A percentile compares a stretch with the other conserved stretches of the same genome.
Conservation (phyloP, 2,797 vertebrate species). For the Octomys mimax region DNA sequence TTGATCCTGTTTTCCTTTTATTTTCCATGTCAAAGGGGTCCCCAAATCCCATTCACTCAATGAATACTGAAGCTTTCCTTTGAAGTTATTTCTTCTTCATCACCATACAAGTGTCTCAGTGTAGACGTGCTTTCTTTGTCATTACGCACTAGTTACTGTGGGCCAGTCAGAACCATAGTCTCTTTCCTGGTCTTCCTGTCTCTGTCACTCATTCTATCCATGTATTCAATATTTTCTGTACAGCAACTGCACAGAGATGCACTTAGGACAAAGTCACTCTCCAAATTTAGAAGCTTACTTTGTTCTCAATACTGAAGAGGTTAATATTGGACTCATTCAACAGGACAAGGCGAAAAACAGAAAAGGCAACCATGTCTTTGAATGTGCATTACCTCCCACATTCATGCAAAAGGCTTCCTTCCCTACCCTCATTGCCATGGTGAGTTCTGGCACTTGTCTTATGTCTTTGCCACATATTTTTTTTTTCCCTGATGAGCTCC, state of each 20-base stretch:
- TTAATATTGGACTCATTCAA: not conserved
- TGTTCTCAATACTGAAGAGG: not conserved
- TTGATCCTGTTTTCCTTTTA: not conserved
- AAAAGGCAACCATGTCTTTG: not conserved
- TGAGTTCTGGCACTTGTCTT: not conserved
- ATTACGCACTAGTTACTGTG: not conserved
- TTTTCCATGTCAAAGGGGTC: not conserved
- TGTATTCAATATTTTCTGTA: not conserved
- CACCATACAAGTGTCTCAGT: not conserved
- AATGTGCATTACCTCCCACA: not conserved
- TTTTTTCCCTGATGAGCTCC: not conserved
- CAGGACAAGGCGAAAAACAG: not conserved
- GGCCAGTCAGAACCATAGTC: not conserved
- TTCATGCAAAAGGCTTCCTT: not conserved
- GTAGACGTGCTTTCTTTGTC: not conserved
- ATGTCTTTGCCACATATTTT: not conserved
- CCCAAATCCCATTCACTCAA: not conserved
- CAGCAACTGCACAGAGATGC: not conserved
- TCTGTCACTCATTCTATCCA: not conserved
- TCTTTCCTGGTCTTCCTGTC: not conserved
- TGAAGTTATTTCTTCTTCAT: not conserved
- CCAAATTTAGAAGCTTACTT: not conserved
- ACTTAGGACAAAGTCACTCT: not conserved
- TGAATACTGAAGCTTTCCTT: not conserved
- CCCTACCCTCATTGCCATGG: rapidly evolving